A percentile compares a stretch with the other conserved stretches of the same genome.
Evolutionary conservation across 2,797 vertebrate genomes (phyloP).

Genomic region (Myripristis murdjan): DNA sequence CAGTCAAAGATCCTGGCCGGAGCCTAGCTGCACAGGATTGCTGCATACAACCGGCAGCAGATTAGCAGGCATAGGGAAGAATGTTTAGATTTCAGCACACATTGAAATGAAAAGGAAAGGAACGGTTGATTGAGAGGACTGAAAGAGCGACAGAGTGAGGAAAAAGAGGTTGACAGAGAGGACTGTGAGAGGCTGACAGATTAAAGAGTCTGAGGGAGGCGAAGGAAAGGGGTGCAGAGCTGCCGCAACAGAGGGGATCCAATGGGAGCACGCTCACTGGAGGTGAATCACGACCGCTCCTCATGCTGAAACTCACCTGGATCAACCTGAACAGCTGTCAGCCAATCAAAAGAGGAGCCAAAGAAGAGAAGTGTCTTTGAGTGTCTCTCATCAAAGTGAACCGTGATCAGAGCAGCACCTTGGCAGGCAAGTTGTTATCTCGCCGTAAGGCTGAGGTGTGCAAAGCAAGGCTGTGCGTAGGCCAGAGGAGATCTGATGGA

Average conservation of each 20-base stretch:
- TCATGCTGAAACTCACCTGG: constrained; percentile 52
- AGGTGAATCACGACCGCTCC: constrained; percentile 39
- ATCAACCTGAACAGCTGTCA: constrained; percentile 53
- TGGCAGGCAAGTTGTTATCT: constrained; percentile 7
- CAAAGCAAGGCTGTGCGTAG: constrained; percentile 1
- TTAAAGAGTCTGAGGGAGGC: constrained; percentile 17
- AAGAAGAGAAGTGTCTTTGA: constrained; percentile 6
- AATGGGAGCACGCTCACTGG: constrained; percentile 16
- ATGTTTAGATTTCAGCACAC: constrained; percentile 53
- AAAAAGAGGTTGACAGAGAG: not conserved
- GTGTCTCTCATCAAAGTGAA: not conserved
- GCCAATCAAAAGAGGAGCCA: constrained; percentile 12
- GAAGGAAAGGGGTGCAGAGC: constrained; percentile 39
- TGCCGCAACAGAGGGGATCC: constrained; percentile 24
- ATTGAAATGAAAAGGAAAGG: constrained; percentile 25
- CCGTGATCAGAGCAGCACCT: not conserved
- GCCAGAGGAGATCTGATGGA: constrained; percentile 11
- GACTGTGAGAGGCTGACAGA: constrained; percentile 18
- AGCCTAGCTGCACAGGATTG: constrained; percentile 21
- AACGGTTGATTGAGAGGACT: constrained; percentile 39
- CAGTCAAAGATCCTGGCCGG: constrained; percentile 11
- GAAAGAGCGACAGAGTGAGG: constrained; percentile 4
- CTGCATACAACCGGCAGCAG: not conserved
- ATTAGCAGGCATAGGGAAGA: constrained; percentile 2
- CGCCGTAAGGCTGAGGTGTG: constrained; percentile 24